These are phyloP conservation scores for Agrypnus murinus DNA, from an alignment of 2,888 invertebrate genomes.

Conservation along the genomic window DNA sequence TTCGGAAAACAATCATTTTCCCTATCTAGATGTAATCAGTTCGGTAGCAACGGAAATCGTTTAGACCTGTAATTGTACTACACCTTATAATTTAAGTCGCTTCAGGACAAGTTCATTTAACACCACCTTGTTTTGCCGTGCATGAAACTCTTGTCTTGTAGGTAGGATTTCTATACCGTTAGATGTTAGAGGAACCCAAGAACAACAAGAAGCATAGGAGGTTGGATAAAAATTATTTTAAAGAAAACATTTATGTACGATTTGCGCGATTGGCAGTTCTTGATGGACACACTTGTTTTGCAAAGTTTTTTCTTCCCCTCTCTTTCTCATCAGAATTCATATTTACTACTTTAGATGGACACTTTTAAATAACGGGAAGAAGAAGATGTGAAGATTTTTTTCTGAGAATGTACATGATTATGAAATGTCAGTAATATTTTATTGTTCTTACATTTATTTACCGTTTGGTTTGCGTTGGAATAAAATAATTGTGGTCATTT, in stretches of 20 bases:
- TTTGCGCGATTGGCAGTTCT: constrained; percentile 36
- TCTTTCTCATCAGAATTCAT: neutral
- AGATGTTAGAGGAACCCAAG: constrained; percentile 30
- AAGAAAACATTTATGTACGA: too few relatives aligned
- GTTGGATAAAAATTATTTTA: too few relatives aligned
- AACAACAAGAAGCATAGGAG: constrained; percentile 17
- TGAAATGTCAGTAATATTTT: constrained; percentile 5
- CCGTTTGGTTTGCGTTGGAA: neutral
- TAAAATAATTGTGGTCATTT: neutral
- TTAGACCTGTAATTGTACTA: constrained; percentile 65
- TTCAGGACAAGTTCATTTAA: constrained; percentile 66
- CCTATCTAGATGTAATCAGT: constrained; percentile 58
- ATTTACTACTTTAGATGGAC: constrained; percentile 11
- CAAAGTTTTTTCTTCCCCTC: neutral
- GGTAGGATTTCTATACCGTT: constrained; percentile 38
- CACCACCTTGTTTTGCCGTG: constrained; percentile 61
- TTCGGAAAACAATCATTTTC: constrained; percentile 29
- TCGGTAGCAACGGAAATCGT: constrained; percentile 65
- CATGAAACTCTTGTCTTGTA: constrained; percentile 39
- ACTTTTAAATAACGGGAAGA: constrained; percentile 7
- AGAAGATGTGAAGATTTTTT: neutral
- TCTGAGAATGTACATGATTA: neutral
- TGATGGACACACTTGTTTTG: constrained; percentile 28
- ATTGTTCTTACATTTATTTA: constrained; percentile 21
- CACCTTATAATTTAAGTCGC: constrained; percentile 67